Evolutionary conservation across 2,888 invertebrate genomes (phyloP).

Genomic region (Lordiphosa fenestrarum): DNA sequence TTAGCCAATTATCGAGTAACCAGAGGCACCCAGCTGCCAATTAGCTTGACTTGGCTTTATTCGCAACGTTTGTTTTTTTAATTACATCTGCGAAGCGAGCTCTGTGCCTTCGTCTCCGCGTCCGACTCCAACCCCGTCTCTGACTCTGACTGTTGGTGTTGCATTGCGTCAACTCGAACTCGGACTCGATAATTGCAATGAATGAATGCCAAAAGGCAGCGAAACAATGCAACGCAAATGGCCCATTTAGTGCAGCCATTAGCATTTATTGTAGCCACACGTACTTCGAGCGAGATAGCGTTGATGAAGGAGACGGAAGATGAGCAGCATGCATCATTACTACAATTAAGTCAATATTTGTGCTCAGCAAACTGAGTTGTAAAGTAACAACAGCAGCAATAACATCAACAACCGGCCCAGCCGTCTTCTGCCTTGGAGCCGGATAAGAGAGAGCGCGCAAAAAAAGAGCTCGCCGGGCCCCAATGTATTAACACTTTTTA

Average conservation of each 20-base stretch:
- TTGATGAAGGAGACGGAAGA: slow-evolving; percentile 3
- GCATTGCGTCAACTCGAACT: slow-evolving; percentile 14
- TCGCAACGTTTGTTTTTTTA: slow-evolving; percentile 37
- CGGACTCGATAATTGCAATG: slow-evolving; percentile 59
- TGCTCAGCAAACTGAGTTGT: slow-evolving; percentile 48
- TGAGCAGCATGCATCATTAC: slow-evolving; percentile 40
- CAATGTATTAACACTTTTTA: slow-evolving; percentile 57
- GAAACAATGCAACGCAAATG: slow-evolving; percentile 55
- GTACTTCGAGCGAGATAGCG: slow-evolving; percentile 19
- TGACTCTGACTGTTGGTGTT: not conserved
- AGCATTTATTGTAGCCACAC: slow-evolving; percentile 66
- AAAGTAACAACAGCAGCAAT: slow-evolving; percentile 17
- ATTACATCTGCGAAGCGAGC: slow-evolving; percentile 43
- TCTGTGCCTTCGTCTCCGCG: slow-evolving; percentile 3
- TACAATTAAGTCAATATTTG: slow-evolving; percentile 56
- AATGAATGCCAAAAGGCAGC: slow-evolving; percentile 59
- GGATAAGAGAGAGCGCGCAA: slow-evolving; percentile 20
- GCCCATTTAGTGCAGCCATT: slow-evolving; percentile 67
- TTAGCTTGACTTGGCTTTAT: slow-evolving; percentile 46
- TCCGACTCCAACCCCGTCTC: slow-evolving; percentile 3
- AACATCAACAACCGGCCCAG: not conserved
- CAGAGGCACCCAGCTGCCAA: slow-evolving; percentile 59
- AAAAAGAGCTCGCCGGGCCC: slow-evolving; percentile 7
- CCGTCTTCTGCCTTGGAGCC: not conserved
- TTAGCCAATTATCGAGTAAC: slow-evolving; percentile 15